Percentiles rank a stretch among this genome's conserved stretches.
Conservation (phyloP, 2,113 vertebrate genomes). For the Gorsachius goisagi region DNA sequence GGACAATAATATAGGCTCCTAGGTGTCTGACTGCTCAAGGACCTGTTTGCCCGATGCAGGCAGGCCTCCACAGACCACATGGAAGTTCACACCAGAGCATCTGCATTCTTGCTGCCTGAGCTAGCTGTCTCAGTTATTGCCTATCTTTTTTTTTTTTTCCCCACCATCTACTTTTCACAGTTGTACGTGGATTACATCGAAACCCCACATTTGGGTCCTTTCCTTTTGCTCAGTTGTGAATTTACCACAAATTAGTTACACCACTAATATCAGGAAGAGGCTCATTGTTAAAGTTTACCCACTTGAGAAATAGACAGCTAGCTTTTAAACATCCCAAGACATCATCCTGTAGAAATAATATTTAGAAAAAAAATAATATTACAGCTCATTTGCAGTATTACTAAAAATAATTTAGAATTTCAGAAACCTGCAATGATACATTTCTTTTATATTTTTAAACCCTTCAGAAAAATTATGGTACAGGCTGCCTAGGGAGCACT, state of each 20-base stretch:
- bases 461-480: background rate
- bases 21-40: background rate
- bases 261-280: background rate
- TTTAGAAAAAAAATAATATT: background rate
- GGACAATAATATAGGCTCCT: background rate
- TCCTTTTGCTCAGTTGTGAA: background rate
- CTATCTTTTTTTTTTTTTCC: background rate
- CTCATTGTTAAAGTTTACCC: background rate
- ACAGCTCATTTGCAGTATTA: background rate
- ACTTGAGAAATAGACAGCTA: background rate
- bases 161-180: background rate
- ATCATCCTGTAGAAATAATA: background rate
- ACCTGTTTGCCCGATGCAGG: background rate
- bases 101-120: background rate
- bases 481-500: background rate
- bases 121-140: background rate
- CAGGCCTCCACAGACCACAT: background rate
- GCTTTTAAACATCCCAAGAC: background rate
- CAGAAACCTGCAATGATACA: background rate
- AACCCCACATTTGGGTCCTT: background rate
- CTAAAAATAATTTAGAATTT: background rate
- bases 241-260: background rate
- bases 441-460: background rate
- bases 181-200: background rate
- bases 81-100: background rate